A percentile compares a stretch with the other conserved stretches of the same genome.
phyloP scores from a whole-genome alignment of 2,888 invertebrate genomes.

The Gymnoscelis rufifasciata region DNA sequence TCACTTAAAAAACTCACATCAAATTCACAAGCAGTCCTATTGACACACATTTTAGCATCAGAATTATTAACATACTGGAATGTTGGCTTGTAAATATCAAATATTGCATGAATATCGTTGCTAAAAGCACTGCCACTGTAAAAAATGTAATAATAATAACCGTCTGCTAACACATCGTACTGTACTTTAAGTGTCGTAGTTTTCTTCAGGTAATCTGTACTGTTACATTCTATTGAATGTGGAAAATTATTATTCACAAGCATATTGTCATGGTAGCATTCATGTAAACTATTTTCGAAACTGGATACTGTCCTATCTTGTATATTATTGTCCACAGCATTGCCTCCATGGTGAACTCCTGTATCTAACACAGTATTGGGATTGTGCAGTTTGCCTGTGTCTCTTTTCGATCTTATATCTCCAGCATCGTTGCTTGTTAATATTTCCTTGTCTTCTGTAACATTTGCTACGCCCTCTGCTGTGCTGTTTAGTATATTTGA shows the following conservation, averaged over 20 bases:
- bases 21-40: slow-evolving; percentile 88
- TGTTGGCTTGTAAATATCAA: slow-evolving; percentile 91
- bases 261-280: slow-evolving; percentile 87
- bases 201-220: slow-evolving; percentile 83
- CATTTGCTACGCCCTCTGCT: slow-evolving; percentile 4
- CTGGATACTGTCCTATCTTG: slow-evolving; percentile 86
- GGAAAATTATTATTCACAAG: slow-evolving; percentile 85
- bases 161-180: slow-evolving; percentile 86
- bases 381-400: slow-evolving; percentile 58
- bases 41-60: slow-evolving; percentile 84
- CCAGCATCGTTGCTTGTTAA: not conserved
- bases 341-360: slow-evolving; percentile 88
- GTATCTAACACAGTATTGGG: slow-evolving; percentile 82
- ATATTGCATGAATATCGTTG: slow-evolving; percentile 90
- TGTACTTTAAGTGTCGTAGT: slow-evolving; percentile 82
- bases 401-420: slow-evolving; percentile 42
- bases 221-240: slow-evolving; percentile 83
- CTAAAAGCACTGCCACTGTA: slow-evolving; percentile 91
- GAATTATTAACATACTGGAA: slow-evolving; percentile 86
- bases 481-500: slow-evolving; percentile 18
- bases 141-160: slow-evolving; percentile 94
- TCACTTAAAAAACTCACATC: slow-evolving; percentile 84
- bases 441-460: not conserved
- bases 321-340: slow-evolving; percentile 79
- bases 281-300: slow-evolving; percentile 87